These are phyloP conservation scores for zebrafish (Danio rerio) DNA, from an alignment of 2,113 vertebrate genomes.

Conservation along the genomic window GRCz12tu NC_133177.1:37047501-37048000, in stretches of 20 bases:
- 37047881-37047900: slow-evolving; percentile 44
- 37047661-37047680: slow-evolving; percentile 81
- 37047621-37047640: slow-evolving; percentile 79
- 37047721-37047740: slow-evolving; percentile 72
- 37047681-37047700: slow-evolving; percentile 84
- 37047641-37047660: slow-evolving; percentile 85
- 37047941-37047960: slow-evolving; percentile 45
- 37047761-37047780: slow-evolving; percentile 49
- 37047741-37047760: slow-evolving; percentile 63
- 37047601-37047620: slow-evolving; percentile 72
- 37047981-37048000: slow-evolving; percentile 47
- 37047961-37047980: slow-evolving; percentile 46
- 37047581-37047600: slow-evolving; percentile 69
- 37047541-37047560: slow-evolving; percentile 37
- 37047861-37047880: slow-evolving; percentile 39
- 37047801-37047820: slow-evolving; percentile 49
- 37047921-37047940: slow-evolving; percentile 46
- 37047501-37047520: slow-evolving; percentile 17
- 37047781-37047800: slow-evolving; percentile 49
- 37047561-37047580: slow-evolving; percentile 54
- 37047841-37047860: slow-evolving; percentile 25
- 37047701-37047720: slow-evolving; percentile 80
- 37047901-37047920: slow-evolving; percentile 50
- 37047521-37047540: slow-evolving; percentile 6
- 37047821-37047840: slow-evolving; percentile 15